A percentile compares a stretch with the other conserved stretches of the same genome.
phyloP scores from a whole-genome alignment of 2,888 invertebrate species.

The Girardia tigrina region DNA sequence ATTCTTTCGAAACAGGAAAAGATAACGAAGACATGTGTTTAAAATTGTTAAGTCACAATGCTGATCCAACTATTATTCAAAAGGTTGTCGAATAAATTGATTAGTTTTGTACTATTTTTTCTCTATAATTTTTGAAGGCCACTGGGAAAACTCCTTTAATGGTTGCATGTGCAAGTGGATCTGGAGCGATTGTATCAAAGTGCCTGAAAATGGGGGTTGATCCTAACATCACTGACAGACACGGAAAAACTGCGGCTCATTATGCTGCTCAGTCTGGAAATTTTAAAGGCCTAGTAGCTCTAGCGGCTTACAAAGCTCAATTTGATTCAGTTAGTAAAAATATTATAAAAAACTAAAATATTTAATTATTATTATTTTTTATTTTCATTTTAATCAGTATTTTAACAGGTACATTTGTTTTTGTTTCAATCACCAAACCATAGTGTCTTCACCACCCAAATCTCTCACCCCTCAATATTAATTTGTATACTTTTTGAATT shows the following conservation, averaged over 20 bases:
- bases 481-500: no score
- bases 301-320: constrained; percentile 47
- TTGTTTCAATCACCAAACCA: no score
- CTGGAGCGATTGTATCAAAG: constrained; percentile 44
- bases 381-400: no score
- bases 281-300: constrained; percentile 42
- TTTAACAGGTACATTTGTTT: no score
- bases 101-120: neutral
- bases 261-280: constrained; percentile 47
- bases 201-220: constrained; percentile 43
- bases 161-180: constrained; percentile 48
- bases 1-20: constrained; percentile 46
- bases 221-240: constrained; percentile 40
- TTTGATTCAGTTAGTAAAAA: constrained; percentile 43
- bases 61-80: constrained; percentile 45
- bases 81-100: constrained; percentile 40
- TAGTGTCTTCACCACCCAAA: no score
- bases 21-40: constrained; percentile 48
- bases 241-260: constrained; percentile 42
- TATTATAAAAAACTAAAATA: no score
- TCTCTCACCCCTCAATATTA: no score
- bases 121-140: neutral
- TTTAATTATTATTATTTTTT: no score
- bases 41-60: constrained; percentile 44
- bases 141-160: constrained; percentile 47